Base-by-base conservation (phyloP, 2,797 vertebrate species). In the Pantherophis vulpinus region DNA sequence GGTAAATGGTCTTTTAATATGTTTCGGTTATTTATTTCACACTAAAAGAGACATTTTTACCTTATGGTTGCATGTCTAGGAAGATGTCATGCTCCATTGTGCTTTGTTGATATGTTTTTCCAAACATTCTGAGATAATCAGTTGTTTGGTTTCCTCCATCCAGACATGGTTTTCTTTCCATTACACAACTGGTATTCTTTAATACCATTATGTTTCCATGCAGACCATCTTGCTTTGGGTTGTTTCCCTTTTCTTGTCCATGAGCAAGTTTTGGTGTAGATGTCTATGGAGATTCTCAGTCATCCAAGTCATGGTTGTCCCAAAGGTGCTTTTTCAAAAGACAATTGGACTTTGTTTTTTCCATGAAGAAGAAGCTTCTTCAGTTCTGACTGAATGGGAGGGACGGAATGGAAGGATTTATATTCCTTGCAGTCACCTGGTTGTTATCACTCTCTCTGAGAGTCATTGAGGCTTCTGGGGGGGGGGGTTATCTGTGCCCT, bases 401-500 rank as follows among this genome's bases (percentile, higher is more conserved):
- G 23, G 56, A 29, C 29, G 5, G 2, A 66, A 66, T 66, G 29
- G 29, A 70, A 70, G 66, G 66, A 32, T 70, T 70, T 70, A 32
- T 70, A 70, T 32, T n/a, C 13, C 29, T 70, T 70, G 63, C 27
- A 63, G 12, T 29, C 27, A 12, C 27, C 61, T n/a, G 27, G 61
- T 63, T n/a, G 27, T 63, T n/a, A n/a, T 4, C 27, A 63, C 27
- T 63, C 27, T n/a, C 11, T 63, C 61, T 63, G 61, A 63, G 61
- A 63, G 27, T 13, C 61, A 63, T 13, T 63, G 27, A 63, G 27
- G 61, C 27, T 10, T 5, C 61, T 61, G 29, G 61, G 23, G 13
- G 4, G 0, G 1, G 12, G 12, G 0, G 2, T 14, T n/a, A n/a
- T 66, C 29, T 66, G 29, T 66, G 29, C 29, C 12, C 29, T n/a